Base-by-base conservation (phyloP, 2,797 vertebrate species). In the Phaenicophaeus curvirostris region DNA sequence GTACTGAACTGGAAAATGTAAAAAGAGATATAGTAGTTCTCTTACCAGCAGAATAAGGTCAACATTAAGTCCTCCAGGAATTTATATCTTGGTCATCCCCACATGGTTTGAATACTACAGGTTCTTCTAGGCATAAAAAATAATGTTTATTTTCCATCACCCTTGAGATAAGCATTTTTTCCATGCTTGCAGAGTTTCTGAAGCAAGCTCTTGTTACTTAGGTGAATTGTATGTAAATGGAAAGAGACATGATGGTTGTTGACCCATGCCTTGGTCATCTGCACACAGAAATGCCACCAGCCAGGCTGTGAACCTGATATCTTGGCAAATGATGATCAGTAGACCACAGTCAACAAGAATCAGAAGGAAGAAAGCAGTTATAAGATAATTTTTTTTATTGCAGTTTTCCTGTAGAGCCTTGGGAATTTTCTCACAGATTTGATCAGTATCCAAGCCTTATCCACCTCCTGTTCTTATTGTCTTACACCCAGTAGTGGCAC, bases 221-320 rank as follows among this genome's bases (percentile, higher is more conserved):
- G 11, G 14, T 27, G 39, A 89, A 42, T 25, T 71, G 8, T 27
- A 24, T 2, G 0, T 31, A 66, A 54, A 37, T 0, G 0, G 24
- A 33, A 58, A 55, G 19, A 55, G 21, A 37, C 9, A 7, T 24
- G 71, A 27, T 10, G 12, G 48, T 76, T 31, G 15, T 74, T 85
- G 59, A 55, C 21, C 16, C 8, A 16, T 20, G 18, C n/a, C 20
- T 42, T 51, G 13, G 31, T 51, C 46, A 57, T 12, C 28, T 57
- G 21, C 18, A 31, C 0, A 2, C 13, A 84, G 66, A 76, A 92
- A 59, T 44, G 62, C 6, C 54, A 72, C 19, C 66, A 88, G 11
- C 8, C 31, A 37, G 33, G 9, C 27, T 57, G 9, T 37, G 14
- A 74, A 7, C 15, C 27, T 77, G 31, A 7, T 35, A 23, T 14